Evolutionary conservation across 2,113 vertebrate species (phyloP), one percentile per base, ranked within the genome.

Genomic region (Cranoglanis bouderius): DNA sequence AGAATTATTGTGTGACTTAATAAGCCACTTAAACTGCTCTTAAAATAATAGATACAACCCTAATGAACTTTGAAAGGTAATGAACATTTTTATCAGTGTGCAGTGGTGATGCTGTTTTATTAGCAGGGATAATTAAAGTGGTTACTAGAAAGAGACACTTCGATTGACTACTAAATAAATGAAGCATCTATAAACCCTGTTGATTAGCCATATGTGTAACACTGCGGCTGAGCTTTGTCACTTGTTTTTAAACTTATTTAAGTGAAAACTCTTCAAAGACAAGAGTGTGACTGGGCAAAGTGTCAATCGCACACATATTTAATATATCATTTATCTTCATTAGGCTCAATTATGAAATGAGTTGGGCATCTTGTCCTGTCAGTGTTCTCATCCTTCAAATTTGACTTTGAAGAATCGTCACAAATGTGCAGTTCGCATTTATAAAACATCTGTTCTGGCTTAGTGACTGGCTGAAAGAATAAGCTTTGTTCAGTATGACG

Each of bases 1-100:
- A 88, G 91, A 94, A 94, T 94, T 92, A 95, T 93, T 93, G 92
- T 92, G 82, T 88, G 87, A 92, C 92, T 95, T 95, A 94, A 95
- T 93, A 94, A 92, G 92, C 91, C 91, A 90, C 93, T 94, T 94
- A 95, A 94, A 94, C 87, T 83, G 92, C 92, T 94, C 90, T 93
- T 93, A 94, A 94, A 90, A 90, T 93, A 85, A 90, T 86, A 90
- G 88, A 94, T 93, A 93, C 93, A 94, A 94, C 91, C 90, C 90
- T 90, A 90, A 87, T 94, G 92, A 94, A 95, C 93, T 92, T 86
- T 94, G 91, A 93, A 92, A 93, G 91, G 92, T 93, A 95, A 93
- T 94, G 92, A 94, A 93, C 92, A 93, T 94, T 91, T 92, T 94
- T 92, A 93, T 90, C 90, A 89, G 74, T 49, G 49, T 67, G 57